Base-by-base conservation (phyloP, 2,888 invertebrate species). In the Incurvaria masculella region DNA sequence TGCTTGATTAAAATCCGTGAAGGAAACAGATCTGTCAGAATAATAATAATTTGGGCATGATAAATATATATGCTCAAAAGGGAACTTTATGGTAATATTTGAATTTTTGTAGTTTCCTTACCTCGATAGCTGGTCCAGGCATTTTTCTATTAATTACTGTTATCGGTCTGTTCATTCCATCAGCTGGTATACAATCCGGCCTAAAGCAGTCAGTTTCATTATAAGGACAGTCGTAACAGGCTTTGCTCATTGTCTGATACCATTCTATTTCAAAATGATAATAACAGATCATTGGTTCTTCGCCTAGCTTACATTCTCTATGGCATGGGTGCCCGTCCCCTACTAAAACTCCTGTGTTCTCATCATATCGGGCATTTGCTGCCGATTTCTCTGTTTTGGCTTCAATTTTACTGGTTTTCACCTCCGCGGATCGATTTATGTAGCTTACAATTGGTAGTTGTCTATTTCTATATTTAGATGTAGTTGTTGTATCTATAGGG, bases 241-340 rank as follows among this genome's bases (percentile, higher is more conserved):
- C 94, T 65, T 94, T 94, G 62, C 92, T 91, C 81, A 93, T 83
- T 0, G 91, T 88, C 56, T 88, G 84, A 66, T 92, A 94, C 82
- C 87, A 88, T 64, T 94, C 94, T 4, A 91, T 60, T n/a, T 76
- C 79, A 58, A 91, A 91, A 57, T 81, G 76, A 61, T 89, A 92
- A 48, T 81, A 79, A 59, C 91, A 91, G 20, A 81, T 79, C 84
- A 85, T 85, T 1, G 85, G 80, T 5, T 81, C 73, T 42, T 81
- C 75, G 1, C 79, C 81, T 52, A 79, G 78, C 19, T 61, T 69
- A 62, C 91, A 91, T 57, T 79, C 75, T 57, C 91, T 81, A 21
- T 80, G 70, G 63, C 91, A 91, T 0, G 86, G 85, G 55, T 79
- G 79, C 11, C 69, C 67, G 11, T 69, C 73, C 14, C 66, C 68